Base-by-base conservation (phyloP, 2,113 vertebrate species). In the Natator depressus region DNA sequence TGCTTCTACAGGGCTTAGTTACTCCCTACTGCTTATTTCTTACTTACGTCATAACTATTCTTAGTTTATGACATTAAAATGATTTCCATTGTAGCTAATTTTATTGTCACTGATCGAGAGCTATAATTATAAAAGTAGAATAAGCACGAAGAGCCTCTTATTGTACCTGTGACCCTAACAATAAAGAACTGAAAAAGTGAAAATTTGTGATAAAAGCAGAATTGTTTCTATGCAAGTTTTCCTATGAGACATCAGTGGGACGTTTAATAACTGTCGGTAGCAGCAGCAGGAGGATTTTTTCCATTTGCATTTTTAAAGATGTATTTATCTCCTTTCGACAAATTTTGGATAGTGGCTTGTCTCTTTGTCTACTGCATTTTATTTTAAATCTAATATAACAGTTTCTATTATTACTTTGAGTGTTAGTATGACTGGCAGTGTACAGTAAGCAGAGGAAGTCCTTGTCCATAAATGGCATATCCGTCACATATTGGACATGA, bases 21-120 rank as follows among this genome's bases (percentile, higher is more conserved):
- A 1, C 19, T 89, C 62, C 2, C 12, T 88, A 13, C 8, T 81
- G 84, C 93, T 51, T 55, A 79, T 38, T 95, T 86, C 24, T n/a
- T 90, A 85, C 76, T 81, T 19, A n/a, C n/a, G 5, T 91, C 12
- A 82, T 54, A 90, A 87, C 16, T 86, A 83, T 89, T 87, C 22
- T 75, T 38, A 47, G 4, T 35, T 84, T 87, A 27, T 51, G 89
- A 84, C 17, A 3, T 86, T 82, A 93, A 94, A 72, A 80, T 69
- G 0, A n/a, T 54, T 72, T 35, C 22, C 22, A 5, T 62, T 29
- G 29, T 6, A 49, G 42, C 31, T 50, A 59, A 47, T 1, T 54
- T 42, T 29, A 82, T 25, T 57, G 38, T 29, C 42, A 78, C 6
- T 2, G 25, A 47, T 46, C 3, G 6, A 46, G 13, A 11, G 38